Evolutionary conservation across 2,888 invertebrate genomes (phyloP).

Genomic region (Uropetala carovei): DNA sequence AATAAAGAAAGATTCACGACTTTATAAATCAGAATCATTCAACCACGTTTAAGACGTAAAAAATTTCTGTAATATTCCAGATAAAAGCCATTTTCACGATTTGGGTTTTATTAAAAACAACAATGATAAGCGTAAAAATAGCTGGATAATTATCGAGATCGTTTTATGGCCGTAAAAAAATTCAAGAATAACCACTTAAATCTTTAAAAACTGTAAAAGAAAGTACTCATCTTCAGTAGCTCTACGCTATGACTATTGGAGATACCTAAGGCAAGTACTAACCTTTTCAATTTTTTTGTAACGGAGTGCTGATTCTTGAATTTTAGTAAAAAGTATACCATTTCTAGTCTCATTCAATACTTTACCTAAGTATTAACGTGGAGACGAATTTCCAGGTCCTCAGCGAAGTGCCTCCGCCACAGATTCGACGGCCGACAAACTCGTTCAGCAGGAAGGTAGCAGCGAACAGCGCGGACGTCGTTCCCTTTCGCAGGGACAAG

Average conservation of each 20-base stretch:
- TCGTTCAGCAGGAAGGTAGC: constrained; percentile 33
- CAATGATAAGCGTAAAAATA: neutral
- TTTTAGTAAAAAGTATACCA: neutral
- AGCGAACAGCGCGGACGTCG: constrained; percentile 65
- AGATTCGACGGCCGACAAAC: constrained; percentile 68
- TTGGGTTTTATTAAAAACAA: neutral
- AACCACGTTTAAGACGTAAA: neutral
- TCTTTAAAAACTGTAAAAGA: neutral
- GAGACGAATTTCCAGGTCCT: constrained; percentile 67
- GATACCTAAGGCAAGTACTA: too few relatives aligned
- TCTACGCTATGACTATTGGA: too few relatives aligned
- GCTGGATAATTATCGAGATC: too few relatives aligned
- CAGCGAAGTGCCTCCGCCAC: constrained; percentile 71
- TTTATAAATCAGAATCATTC: neutral
- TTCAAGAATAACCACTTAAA: neutral
- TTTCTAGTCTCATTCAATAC: neutral
- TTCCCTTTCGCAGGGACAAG: constrained; percentile 66
- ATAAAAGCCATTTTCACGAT: neutral
- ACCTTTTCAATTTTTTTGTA: too few relatives aligned
- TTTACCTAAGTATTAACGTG: neutral
- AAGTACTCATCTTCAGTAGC: too few relatives aligned
- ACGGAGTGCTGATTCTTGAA: neutral
- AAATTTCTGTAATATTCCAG: neutral
- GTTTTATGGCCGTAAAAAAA: neutral
- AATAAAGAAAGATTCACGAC: neutral